Conservation (phyloP, 2,797 vertebrate species). For the Streptopelia turtur region DNA sequence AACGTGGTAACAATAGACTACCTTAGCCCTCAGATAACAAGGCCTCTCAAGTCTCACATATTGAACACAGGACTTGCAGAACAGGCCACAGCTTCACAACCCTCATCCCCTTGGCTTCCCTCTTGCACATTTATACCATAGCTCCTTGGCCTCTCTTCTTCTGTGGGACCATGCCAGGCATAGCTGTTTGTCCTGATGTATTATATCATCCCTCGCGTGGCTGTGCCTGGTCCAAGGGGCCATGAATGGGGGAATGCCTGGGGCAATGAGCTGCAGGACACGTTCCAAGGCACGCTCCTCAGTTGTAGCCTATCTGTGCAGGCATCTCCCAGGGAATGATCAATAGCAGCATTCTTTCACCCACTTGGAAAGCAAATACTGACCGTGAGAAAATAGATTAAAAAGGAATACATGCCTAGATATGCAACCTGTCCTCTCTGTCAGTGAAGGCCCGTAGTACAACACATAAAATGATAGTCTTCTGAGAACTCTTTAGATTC, state of each 20-base stretch:
- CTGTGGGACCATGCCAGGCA: not conserved
- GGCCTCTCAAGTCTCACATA: fast-evolving
- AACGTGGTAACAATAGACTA: fast-evolving
- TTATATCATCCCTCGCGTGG: fast-evolving
- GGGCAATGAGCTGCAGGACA: not conserved
- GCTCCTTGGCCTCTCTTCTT: not conserved
- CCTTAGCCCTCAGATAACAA: not conserved
- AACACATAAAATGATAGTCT: not conserved
- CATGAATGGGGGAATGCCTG: not conserved
- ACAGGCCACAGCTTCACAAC: not conserved
- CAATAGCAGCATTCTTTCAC: not conserved
- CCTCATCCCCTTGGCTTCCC: not conserved
- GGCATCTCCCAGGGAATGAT: not conserved
- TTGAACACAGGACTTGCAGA: not conserved
- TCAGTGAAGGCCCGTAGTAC: not conserved
- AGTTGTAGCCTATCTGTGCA: fast-evolving
- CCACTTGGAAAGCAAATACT: conserved; percentile 6
- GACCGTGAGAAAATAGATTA: not conserved
- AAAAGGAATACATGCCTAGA: not conserved
- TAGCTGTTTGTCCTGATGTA: not conserved
- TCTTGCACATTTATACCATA: not conserved
- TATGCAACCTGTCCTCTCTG: not conserved
- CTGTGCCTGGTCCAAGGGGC: not conserved
- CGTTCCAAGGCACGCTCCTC: no score
- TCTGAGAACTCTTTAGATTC: not conserved